These are phyloP conservation scores for Gymnosoma rotundatum DNA, from an alignment of 2,888 invertebrate genomes.

Conservation along the genomic window DNA sequence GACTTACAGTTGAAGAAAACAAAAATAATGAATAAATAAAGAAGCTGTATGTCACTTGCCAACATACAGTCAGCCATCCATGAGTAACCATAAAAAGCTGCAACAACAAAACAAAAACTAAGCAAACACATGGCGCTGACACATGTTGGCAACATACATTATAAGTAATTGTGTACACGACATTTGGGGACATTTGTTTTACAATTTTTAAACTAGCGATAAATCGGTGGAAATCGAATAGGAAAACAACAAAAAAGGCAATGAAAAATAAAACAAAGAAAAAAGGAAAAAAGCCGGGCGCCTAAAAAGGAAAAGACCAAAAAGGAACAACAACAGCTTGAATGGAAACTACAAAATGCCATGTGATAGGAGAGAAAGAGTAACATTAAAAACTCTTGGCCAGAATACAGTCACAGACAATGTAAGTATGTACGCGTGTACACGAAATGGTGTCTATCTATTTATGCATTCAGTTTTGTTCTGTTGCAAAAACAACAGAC, in stretches of 20 bases:
- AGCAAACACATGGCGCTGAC: constrained; percentile 53
- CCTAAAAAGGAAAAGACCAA: constrained; percentile 42
- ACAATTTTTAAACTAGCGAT: constrained; percentile 26
- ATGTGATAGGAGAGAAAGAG: constrained; percentile 19
- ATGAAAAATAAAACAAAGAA: background rate
- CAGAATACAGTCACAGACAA: constrained; percentile 48
- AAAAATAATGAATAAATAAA: constrained; percentile 19
- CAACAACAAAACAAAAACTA: background rate
- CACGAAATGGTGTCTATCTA: constrained; percentile 21
- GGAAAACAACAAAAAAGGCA: background rate
- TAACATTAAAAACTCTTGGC: constrained; percentile 39
- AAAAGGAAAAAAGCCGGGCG: constrained; percentile 60
- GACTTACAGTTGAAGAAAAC: constrained; percentile 36
- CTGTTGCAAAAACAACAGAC: constrained; percentile 40
- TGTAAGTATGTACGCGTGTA: background rate
- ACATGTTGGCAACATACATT: constrained; percentile 61
- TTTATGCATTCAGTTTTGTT: constrained; percentile 19
- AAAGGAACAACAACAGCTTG: constrained; percentile 14
- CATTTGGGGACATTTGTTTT: constrained; percentile 45
- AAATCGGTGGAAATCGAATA: constrained; percentile 50
- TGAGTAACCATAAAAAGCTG: constrained; percentile 25
- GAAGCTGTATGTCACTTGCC: constrained; percentile 62
- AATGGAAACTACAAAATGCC: constrained; percentile 21
- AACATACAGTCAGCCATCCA: constrained; percentile 38
- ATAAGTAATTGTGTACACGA: background rate